A percentile compares a stretch with the other conserved stretches of the same genome.
Conservation (phyloP, 1,140 invertebrate genomes). For the Aplysia californica region DNA sequence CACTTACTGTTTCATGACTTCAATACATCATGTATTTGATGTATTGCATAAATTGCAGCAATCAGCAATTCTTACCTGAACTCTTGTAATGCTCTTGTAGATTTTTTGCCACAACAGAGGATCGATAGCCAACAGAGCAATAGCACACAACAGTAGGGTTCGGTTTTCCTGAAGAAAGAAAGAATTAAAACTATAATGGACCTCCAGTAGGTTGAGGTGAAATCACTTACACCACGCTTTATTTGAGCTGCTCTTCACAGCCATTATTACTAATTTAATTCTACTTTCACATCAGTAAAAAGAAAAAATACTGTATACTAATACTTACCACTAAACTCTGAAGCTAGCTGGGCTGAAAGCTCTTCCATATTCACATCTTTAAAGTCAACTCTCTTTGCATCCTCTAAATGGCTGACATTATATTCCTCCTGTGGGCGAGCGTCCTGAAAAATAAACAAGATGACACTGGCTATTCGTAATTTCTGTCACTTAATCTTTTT, state of each 20-base stretch:
- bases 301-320: neutral
- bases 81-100: constrained; percentile 36
- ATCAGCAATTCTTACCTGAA: constrained; percentile 41
- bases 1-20: no score
- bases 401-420: constrained; percentile 44
- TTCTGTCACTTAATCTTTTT: no score
- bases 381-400: constrained; percentile 38
- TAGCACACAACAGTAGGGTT: constrained; percentile 49
- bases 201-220: neutral
- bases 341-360: constrained; percentile 1
- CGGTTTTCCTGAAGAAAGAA: neutral
- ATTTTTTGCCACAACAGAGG: constrained; percentile 46
- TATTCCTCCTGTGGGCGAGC: constrained; percentile 43
- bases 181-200: neutral
- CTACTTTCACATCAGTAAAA: neutral
- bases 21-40: no score
- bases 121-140: constrained; percentile 58
- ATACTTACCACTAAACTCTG: neutral
- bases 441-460: constrained; percentile 34
- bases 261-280: neutral
- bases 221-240: neutral
- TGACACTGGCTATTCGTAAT: no score
- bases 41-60: no score
- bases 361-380: constrained; percentile 10
- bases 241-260: neutral